Evolutionary conservation across 2,797 vertebrate genomes (phyloP), one percentile per base, ranked within the genome.

Genomic region (Syncerus caffer): DNA sequence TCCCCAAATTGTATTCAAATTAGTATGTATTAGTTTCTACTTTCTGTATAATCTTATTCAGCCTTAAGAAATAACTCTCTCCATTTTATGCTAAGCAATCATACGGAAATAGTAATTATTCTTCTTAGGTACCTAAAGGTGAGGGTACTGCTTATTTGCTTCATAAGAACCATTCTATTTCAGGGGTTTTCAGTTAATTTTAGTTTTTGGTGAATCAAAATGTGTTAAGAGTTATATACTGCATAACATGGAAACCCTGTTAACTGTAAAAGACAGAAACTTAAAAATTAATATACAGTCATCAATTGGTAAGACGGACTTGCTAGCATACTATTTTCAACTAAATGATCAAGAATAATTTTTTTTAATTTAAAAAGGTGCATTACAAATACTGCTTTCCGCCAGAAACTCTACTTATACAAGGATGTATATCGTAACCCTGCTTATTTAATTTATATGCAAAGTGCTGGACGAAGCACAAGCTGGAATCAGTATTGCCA

Each of bases 181-280:
- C 34, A 67, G 27, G 27, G 14, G 7, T 50, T 95, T 97, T 96
- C n/a, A 85, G 34, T 90, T 85, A 91, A n/a, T 29, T 94, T 97
- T 88, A 17, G 14, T 92, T 93, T 67, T 45, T 51, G 71, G 47
- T 42, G 27, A 95, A 64, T 80, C n/a, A 84, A 83, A 90, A 62
- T n/a, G 25, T 84, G 47, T 51, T 83, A 79, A 60, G 47, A 71
- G 23, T 27, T 95, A 34, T 4, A 88, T 91, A 85, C n/a, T 45
- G 25, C 12, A 64, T 38, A 71, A 96, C 11, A 92, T 29, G 53
- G 16, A 90, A 94, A 90, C 17, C 15, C n/a, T 55, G 4, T 80
- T 93, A 93, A 92, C 38, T 80, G 3, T 82, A 85, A 93, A 78
- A 93, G 31, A 93, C 5, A 95, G 17, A 95, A 97, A 95, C 84